Evolutionary conservation across 2,888 invertebrate genomes (phyloP).

Genomic region (Julus scanicus): DNA sequence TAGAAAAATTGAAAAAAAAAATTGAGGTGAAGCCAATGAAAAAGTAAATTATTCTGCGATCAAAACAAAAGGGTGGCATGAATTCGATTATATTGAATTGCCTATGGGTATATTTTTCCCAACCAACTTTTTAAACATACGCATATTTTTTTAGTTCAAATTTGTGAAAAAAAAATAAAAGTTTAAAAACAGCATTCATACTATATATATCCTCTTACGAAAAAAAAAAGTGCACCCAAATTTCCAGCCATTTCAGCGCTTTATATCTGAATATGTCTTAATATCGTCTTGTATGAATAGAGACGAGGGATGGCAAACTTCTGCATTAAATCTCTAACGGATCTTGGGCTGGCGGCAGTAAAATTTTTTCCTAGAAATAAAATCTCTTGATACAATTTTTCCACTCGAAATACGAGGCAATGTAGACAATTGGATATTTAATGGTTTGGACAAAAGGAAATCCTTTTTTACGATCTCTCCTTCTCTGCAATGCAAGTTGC

Average conservation of each 20-base stretch:
- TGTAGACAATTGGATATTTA: constrained; percentile 42
- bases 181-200: neutral
- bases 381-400: constrained; percentile 38
- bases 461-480: constrained; percentile 42
- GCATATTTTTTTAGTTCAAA: neutral
- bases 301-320: constrained; percentile 14
- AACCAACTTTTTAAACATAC: neutral
- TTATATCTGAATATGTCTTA: neutral
- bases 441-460: constrained; percentile 39
- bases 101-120: too few relatives aligned
- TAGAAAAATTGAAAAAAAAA: too few relatives aligned
- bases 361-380: constrained; percentile 35
- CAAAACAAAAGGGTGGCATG: too few relatives aligned
- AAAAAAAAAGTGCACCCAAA: neutral
- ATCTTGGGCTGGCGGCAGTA: constrained; percentile 11
- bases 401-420: constrained; percentile 38
- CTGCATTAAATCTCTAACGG: constrained; percentile 31
- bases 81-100: too few relatives aligned
- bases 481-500: constrained; percentile 23
- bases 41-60: too few relatives aligned
- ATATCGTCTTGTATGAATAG: constrained; percentile 13
- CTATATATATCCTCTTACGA: neutral
- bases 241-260: neutral
- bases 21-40: too few relatives aligned
- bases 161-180: neutral